Evolutionary conservation across 2,888 invertebrate genomes (phyloP), one percentile per base, ranked within the genome.

Genomic region (Hirtodrosophila histrioides): DNA sequence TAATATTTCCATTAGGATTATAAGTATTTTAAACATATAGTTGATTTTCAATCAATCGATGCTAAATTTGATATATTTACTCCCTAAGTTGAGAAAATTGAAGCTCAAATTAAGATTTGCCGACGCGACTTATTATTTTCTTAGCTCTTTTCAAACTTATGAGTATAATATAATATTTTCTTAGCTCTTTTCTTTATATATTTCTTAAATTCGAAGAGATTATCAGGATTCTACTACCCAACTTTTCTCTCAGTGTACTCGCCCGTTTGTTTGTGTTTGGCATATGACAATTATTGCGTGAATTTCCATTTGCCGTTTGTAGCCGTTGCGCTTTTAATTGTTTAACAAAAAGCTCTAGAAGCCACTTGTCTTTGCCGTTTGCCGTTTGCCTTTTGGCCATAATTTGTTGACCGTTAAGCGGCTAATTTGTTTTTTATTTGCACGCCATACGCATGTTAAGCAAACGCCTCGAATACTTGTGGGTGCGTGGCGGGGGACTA

Each of bases 211-310:
- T 27, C 27, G 1, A 3, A 36, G 11, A 11, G 6, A 36, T 36
- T n/a, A 5, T 36, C 11, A 17, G 17, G 1, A 17, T 36, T 36
- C 11, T 11, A 11, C 0, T n/a, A 11, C 7, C n/a, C 7, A 12
- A 12, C 65, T 65, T 60, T 65, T 60, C 37, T 43, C 27, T 1
- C 65, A 69, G 60, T 73, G 69, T 23, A 55, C 36, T 41, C 41
- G 43, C 17, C 9, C 41, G 41, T 17, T 58, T 67, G 71, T 70
- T 67, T 69, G 69, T 53, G 33, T 44, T 45, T 33, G 44, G 24
- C 57, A 11, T 12, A 55, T 73, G 79, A 83, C 86, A 83, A 86
- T 83, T 64, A 77, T 79, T 83, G 69, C 83, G 83, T 86, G 71
- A 77, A 83, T 80, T 75, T 80, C 61, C 70, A 72, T 45, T 74